Percentiles rank a stretch among this genome's conserved stretches.
Conservation (phyloP, 2,113 vertebrate genomes). For the Pimephales promelas region DNA sequence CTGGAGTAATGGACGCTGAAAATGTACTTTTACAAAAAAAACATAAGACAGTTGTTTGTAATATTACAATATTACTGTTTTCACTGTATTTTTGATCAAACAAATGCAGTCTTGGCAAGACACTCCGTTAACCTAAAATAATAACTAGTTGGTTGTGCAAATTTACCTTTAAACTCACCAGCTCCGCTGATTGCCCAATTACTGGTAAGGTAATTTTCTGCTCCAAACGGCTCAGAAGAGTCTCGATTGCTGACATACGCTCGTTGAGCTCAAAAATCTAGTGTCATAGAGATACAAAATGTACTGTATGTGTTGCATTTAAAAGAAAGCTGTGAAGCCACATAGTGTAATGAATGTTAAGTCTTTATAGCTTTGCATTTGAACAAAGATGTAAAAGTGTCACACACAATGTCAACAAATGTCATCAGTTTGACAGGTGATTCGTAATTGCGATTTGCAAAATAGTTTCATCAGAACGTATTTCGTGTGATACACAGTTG, state of each 20-base stretch:
- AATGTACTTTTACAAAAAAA: too few species aligned
- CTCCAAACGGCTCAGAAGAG: conserved; percentile 75
- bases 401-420: too few species aligned
- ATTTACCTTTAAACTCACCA: conserved; percentile 66
- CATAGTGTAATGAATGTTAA: background rate
- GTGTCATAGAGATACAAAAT: conserved; percentile 1
- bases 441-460: too few species aligned
- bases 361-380: too few species aligned
- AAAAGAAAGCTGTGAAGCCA: background rate
- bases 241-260: conserved; percentile 75
- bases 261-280: conserved; percentile 80
- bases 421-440: background rate
- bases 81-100: too few species aligned
- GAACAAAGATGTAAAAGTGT: too few species aligned
- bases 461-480: too few species aligned
- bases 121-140: background rate
- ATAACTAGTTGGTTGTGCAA: background rate
- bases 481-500: too few species aligned
- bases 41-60: too few species aligned
- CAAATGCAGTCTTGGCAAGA: too few species aligned
- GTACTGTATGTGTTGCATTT: background rate
- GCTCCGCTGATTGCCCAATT: conserved; percentile 38
- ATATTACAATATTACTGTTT: too few species aligned
- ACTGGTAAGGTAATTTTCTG: conserved; percentile 68
- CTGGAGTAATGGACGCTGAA: too few species aligned